phyloP scores from a whole-genome alignment of 2,113 vertebrate genomes.

The Plectropomus leopardus region DNA sequence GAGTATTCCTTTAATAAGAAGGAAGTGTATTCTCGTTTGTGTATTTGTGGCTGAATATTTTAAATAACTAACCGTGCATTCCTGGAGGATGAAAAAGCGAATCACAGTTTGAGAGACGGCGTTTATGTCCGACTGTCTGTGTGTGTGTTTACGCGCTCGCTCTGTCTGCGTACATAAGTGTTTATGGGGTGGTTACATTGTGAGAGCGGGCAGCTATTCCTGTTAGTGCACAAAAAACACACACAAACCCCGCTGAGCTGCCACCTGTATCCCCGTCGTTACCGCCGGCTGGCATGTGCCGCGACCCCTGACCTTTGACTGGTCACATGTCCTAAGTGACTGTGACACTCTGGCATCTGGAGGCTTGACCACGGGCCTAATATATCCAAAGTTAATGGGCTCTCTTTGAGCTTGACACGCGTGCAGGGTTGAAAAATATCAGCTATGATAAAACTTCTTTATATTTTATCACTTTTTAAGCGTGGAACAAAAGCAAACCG shows the following conservation, averaged over 20 bases:
- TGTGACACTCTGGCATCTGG: constrained; percentile 68
- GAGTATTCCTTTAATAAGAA: background rate
- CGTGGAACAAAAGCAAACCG: constrained; percentile 13
- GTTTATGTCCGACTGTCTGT: constrained; percentile 29
- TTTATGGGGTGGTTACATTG: constrained; percentile 79
- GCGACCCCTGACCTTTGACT: constrained; percentile 81
- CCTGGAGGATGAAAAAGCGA: constrained; percentile 28
- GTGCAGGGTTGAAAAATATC: constrained; percentile 1
- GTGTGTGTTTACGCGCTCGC: background rate
- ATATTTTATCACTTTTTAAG: constrained; percentile 45
- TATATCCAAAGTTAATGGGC: constrained; percentile 67
- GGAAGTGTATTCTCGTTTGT: background rate
- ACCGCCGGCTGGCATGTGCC: constrained; percentile 69
- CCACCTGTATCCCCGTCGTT: constrained; percentile 66
- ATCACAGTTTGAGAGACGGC: constrained; percentile 8
- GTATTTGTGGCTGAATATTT: background rate
- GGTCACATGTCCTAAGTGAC: constrained; percentile 76
- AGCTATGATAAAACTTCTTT: background rate
- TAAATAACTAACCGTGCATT: constrained; percentile 16
- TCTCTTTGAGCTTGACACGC: constrained; percentile 29
- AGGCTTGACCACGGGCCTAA: constrained; percentile 54
- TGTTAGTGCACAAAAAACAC: constrained; percentile 42
- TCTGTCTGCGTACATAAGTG: constrained; percentile 53
- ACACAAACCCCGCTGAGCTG: constrained; percentile 41
- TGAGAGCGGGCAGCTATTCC: constrained; percentile 69